Base-by-base conservation (phyloP, 2,113 vertebrate genomes). In the Piaya cayana region DNA sequence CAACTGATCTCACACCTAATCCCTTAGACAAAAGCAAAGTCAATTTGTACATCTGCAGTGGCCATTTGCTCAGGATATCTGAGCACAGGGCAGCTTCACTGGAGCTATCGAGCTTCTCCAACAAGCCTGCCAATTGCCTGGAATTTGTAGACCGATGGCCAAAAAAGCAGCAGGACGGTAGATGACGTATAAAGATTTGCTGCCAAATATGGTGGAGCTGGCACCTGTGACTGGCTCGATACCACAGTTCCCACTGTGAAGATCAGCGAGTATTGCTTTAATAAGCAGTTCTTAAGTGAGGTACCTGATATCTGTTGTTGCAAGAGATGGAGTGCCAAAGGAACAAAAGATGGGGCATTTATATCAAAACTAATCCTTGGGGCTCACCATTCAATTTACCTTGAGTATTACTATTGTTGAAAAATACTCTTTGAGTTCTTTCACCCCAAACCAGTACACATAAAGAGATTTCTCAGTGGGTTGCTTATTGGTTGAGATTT, bases 231-330 rank as follows among this genome's bases (percentile, higher is more conserved):
- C 56, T 84, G 92, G 97, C 94, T 89, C 84, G 89, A 69, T 72
- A 47, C 60, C 42, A 87, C 94, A 95, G 94, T 21, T 95, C 97
- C 91, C 96, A 96, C 97, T 97, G 95, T 90, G 95, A 95, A 97
- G 97, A 98, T 97, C 97, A 97, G 95, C 95, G 97, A 97, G 96
- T 97, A 96, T 86, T 95, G 92, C 96, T 74, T 94, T 71, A 96
- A 81, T 95, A 97, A 92, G 97, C 91, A 95, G 93, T 97, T 97
- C 96, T 97, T 96, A 97, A 97, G 97, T 97, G 97, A 97, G 96
- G 95, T 95, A 97, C 93, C 88, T 96, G 98, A 97, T 97, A 97
- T 85, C 88, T 97, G 87, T 95, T 96, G 91, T 96, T 96, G 95
- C 87, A 95, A 89, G 69, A 95, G 87, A 91, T 86, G 12, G n/a